These are phyloP conservation scores for Procambarus virginalis DNA, from an alignment of 1,140 invertebrate species.

Conservation along the genomic window DNA sequence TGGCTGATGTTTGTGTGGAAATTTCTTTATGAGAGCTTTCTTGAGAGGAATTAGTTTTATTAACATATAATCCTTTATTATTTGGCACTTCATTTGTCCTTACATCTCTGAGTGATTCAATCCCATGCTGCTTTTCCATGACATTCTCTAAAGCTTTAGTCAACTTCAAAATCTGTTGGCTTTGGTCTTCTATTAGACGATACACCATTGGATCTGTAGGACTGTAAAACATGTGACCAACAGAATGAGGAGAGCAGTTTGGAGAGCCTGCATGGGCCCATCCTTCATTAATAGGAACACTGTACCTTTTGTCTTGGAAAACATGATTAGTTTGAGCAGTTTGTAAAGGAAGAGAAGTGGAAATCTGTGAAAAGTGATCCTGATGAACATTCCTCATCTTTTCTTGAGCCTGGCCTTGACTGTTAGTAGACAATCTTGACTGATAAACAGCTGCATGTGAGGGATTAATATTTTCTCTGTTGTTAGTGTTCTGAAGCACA, in stretches of 20 bases:
- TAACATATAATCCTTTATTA: not conserved
- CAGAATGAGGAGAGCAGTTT: not conserved
- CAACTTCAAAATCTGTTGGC: slow-evolving; percentile 31
- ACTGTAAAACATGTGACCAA: not conserved
- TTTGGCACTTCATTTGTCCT: not conserved
- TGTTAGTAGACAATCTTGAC: not conserved
- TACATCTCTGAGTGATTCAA: not conserved
- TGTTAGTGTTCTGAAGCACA: not conserved
- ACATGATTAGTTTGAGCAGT: not conserved
- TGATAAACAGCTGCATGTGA: not conserved
- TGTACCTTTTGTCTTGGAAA: not conserved
- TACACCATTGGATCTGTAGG: slow-evolving; percentile 28
- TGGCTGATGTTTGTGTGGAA: slow-evolving; percentile 14
- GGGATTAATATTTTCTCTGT: not conserved
- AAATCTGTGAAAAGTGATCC: not conserved
- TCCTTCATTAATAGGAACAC: not conserved
- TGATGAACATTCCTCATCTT: not conserved
- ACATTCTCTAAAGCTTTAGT: slow-evolving; percentile 9
- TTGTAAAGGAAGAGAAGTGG: not conserved
- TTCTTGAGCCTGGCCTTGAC: not conserved
- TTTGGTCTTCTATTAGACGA: slow-evolving; percentile 35
- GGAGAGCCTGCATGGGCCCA: not conserved
- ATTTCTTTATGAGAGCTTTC: slow-evolving; percentile 2
- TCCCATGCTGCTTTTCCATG: slow-evolving; percentile 14
- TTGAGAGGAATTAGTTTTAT: not conserved